These are phyloP conservation scores for Brachymystax lenok DNA, from an alignment of 2,797 vertebrate genomes.

Conservation along the genomic window DNA sequence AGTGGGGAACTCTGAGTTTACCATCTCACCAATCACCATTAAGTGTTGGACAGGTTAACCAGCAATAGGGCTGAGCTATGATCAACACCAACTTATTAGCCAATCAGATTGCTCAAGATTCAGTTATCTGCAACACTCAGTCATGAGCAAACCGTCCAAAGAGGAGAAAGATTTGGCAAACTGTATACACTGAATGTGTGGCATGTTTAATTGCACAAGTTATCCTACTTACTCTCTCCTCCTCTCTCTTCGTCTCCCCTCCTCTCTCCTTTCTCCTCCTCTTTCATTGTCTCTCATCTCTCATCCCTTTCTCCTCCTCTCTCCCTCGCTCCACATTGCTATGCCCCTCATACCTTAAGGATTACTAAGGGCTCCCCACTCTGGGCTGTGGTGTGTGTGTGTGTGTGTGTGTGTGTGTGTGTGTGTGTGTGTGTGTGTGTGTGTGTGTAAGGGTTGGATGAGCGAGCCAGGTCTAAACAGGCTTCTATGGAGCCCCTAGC, in stretches of 20 bases:
- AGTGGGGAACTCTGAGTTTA: constrained; percentile 24
- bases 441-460: not conserved
- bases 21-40: constrained; percentile 55
- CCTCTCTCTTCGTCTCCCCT: too few relatives aligned
- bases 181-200: not conserved
- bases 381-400: not conserved
- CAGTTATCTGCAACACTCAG: constrained; percentile 4
- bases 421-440: not conserved
- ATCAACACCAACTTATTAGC: constrained; percentile 8
- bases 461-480: not conserved
- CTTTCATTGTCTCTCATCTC: too few relatives aligned
- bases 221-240: too few relatives aligned
- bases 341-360: constrained; percentile 43
- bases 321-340: constrained; percentile 15
- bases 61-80: constrained; percentile 37
- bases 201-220: not conserved
- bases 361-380: not conserved
- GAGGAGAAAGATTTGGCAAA: constrained; percentile 1
- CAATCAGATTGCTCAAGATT: constrained; percentile 23
- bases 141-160: constrained; percentile 11
- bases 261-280: too few relatives aligned
- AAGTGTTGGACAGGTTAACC: constrained; percentile 35
- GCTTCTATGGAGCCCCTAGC: not conserved
- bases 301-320: too few relatives aligned
- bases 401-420: too few relatives aligned